Percentiles rank a stretch among this genome's conserved stretches.
Evolutionary conservation across 2,888 invertebrate species (phyloP).

Genomic region (Drosophila fungiperda): DNA sequence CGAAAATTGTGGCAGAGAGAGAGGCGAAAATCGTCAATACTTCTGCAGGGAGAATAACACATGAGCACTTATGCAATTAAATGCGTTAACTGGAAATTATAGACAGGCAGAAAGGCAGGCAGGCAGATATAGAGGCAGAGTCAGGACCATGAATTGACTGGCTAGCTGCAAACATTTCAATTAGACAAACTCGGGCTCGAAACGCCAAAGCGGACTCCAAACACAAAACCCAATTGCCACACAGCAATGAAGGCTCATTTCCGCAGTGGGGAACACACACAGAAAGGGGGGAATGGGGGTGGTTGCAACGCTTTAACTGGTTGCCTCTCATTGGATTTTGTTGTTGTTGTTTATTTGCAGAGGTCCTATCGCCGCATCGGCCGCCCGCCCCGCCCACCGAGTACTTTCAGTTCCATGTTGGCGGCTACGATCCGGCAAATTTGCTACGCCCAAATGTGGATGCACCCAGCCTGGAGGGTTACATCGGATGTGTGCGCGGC

Average conservation of each 20-base stretch:
- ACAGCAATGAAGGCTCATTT: conserved; percentile 71
- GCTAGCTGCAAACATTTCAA: conserved; percentile 72
- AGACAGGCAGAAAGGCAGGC: conserved; percentile 12
- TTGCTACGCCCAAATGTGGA: conserved; percentile 87
- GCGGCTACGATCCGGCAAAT: conserved; percentile 92
- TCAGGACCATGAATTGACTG: not conserved
- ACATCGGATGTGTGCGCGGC: conserved; percentile 94
- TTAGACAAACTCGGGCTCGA: conserved; percentile 74
- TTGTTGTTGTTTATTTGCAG: conserved; percentile 85
- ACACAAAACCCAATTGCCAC: conserved; percentile 61
- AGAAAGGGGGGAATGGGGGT: conserved; percentile 6
- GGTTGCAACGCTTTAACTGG: conserved; percentile 6
- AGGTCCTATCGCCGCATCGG: conserved; percentile 94
- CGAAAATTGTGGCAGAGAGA: conserved; percentile 12
- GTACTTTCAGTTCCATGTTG: conserved; percentile 95
- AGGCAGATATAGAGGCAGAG: conserved; percentile 8
- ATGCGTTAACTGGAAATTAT: conserved; percentile 68
- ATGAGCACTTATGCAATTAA: conserved; percentile 81
- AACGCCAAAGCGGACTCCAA: conserved; percentile 35
- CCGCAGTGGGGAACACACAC: conserved; percentile 46
- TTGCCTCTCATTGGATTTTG: conserved; percentile 65
- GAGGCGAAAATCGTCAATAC: conserved; percentile 44
- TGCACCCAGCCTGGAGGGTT: conserved; percentile 88
- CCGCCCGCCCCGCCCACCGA: conserved; percentile 95
- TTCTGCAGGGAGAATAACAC: conserved; percentile 60